A percentile compares a stretch with the other conserved stretches of the same genome.
These are phyloP conservation scores for Lumbricus terrestris DNA, from an alignment of 2,888 invertebrate species.

Conservation along the genomic window DNA sequence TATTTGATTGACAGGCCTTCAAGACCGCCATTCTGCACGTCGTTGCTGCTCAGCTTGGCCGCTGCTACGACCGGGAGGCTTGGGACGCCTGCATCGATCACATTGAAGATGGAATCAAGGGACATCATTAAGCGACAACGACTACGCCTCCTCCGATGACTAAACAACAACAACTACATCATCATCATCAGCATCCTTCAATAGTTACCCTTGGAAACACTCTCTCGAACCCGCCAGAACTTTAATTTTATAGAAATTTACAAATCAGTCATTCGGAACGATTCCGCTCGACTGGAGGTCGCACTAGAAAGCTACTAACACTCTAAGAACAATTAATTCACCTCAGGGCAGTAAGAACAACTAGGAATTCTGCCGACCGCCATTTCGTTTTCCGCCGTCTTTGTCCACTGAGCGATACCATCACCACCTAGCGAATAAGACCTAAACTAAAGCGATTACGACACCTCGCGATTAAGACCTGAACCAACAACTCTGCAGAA, in stretches of 20 bases:
- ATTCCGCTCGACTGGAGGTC: background rate
- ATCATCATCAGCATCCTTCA: background rate
- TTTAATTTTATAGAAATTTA: background rate
- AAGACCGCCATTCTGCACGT: conserved; percentile 24
- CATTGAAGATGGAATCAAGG: conserved; percentile 27
- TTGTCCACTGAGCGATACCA: conserved; percentile 4
- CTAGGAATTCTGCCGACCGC: conserved; percentile 18
- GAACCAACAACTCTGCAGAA: background rate
- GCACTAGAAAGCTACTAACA: background rate
- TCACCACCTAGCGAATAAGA: background rate
- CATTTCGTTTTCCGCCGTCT: conserved; percentile 18
- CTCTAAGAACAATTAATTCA: conserved; percentile 17
- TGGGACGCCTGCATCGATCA: conserved; percentile 25
- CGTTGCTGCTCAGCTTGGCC: conserved; percentile 29
- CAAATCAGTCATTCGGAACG: background rate
- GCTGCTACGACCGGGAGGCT: conserved; percentile 31
- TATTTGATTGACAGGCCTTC: conserved; percentile 23
- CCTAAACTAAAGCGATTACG: background rate
- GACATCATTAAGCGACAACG: conserved; percentile 17
- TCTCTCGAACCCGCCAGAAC: background rate
- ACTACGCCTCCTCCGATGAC: background rate
- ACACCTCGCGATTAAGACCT: background rate
- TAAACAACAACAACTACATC: background rate
- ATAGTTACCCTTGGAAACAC: background rate
- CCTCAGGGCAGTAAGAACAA: conserved; percentile 15